Percentiles rank a stretch among this genome's conserved stretches.
Evolutionary conservation across 2,113 vertebrate species (phyloP).

Genomic region (Sinosuthora webbiana): DNA sequence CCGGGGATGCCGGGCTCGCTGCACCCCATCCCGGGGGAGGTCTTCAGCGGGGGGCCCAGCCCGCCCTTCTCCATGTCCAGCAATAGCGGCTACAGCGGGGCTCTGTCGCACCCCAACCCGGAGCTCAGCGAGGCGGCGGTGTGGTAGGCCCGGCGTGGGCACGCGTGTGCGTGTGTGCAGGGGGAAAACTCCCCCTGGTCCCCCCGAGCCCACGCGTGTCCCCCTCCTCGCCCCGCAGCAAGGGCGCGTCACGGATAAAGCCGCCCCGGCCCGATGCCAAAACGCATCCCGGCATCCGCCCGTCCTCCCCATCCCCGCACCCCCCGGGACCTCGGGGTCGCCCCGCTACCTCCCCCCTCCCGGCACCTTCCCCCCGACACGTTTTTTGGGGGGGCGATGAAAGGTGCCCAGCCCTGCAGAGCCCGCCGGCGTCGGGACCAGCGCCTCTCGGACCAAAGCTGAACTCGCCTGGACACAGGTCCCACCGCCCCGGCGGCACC

Average conservation of each 20-base stretch:
- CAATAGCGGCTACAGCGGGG: conserved; percentile 90
- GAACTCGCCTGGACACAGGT: conserved; percentile 17
- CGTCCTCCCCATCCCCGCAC: background rate
- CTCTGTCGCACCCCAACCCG: conserved; percentile 89
- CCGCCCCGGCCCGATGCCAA: background rate
- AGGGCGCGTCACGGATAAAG: background rate
- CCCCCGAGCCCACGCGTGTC: background rate
- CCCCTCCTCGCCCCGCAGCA: background rate
- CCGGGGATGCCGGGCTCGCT: conserved; percentile 88
- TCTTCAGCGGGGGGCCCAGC: conserved; percentile 92
- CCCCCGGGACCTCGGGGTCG: background rate
- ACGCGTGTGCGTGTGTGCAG: background rate
- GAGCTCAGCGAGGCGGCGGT: conserved; percentile 93
- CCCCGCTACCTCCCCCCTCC: background rate
- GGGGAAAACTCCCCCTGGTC: background rate
- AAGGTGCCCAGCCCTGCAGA: background rate
- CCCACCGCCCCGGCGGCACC: background rate
- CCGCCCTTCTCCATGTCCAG: conserved; percentile 93
- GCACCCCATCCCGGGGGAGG: conserved; percentile 89
- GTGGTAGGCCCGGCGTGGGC: conserved; percentile 80
- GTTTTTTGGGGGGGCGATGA: background rate
- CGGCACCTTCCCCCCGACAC: background rate
- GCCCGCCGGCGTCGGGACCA: background rate
- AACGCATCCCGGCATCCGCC: background rate
- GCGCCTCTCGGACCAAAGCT: conserved; percentile 69